Evolutionary conservation across 2,888 invertebrate genomes (phyloP), one percentile per base, ranked within the genome.

Genomic region (Tetramorium bicarinatum): DNA sequence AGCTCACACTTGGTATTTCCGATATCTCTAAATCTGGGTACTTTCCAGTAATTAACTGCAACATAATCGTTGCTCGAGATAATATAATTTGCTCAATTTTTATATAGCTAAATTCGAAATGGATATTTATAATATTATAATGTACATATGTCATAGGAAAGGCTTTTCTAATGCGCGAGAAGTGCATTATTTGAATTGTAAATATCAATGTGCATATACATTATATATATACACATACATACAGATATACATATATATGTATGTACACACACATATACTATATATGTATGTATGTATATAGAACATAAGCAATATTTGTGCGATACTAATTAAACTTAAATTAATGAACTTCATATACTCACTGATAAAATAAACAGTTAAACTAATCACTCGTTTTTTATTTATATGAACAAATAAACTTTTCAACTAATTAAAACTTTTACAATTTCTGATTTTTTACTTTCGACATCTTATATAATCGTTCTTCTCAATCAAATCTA

Each of bases 71-170:
- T 59, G 59, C 82, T 67, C 9, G 41, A 49, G 13, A 79, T 87
- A 67, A 79, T 81, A 87, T 89, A 38, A 90, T 87, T 90, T 89
- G 88, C 90, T 90, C 89, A 90, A 90, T 86, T 89, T 90, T 86
- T 41, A 82, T 86, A 89, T 81, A 69, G 49, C 66, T 79, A 86
- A 79, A 84, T 76, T 77, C 61, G 34, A 25, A 29, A 84, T 83
- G 21, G 25, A 18, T 49, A 67, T 67, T 29, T 49, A 47, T 66
- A 49, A 44, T n/a, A 18, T 56, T 77, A 67, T 77, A 67, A 29
- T 15, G 25, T 66, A 49, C 7, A 15, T 29, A 29, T 41, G 15
- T 56, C 8, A 1, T 66, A 75, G n/a, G 6, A 9, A 62, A 62
- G 8, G 62, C 3, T 74, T n/a, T 72, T 49, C 21, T n/a, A 18